Conservation (phyloP, 2,797 vertebrate genomes). For the Tenualosa ilisha region DNA sequence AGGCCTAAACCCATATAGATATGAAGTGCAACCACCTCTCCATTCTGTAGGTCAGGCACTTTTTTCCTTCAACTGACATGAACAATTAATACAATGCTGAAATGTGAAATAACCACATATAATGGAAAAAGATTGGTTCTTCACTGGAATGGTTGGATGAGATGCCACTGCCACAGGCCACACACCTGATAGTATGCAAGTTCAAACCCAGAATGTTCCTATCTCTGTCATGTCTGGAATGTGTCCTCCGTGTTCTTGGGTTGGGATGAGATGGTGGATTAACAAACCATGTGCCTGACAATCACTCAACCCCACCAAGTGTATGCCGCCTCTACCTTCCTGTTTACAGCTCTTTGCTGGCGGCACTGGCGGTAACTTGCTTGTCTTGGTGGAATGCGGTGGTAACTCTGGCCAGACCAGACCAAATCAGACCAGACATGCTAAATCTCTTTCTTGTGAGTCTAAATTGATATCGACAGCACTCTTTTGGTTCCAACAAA, state of each 20-base stretch:
- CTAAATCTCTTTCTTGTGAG: not conserved
- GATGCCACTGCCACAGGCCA: constrained; percentile 10
- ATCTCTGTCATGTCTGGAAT: constrained; percentile 31
- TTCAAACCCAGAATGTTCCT: not conserved
- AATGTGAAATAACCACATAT: not conserved
- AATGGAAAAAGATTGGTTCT: not conserved
- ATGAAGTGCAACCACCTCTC: not conserved
- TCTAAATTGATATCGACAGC: not conserved
- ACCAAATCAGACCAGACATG: constrained; percentile 4
- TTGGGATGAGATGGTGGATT: constrained; percentile 15
- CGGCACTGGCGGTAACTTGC: not conserved
- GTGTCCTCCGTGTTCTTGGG: constrained; percentile 28
- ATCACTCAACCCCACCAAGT: not conserved
- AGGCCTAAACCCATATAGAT: no score
- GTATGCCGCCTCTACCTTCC: not conserved
- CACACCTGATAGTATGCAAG: constrained; percentile 21
- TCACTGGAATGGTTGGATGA: not conserved
- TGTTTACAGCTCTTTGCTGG: not conserved
- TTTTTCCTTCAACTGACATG: not conserved
- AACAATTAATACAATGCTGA: not conserved
- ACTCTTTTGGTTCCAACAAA: not conserved
- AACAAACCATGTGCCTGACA: not conserved
- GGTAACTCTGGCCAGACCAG: not conserved
- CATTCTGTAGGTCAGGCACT: not conserved
- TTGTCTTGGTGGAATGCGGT: constrained; percentile 8